A percentile compares a stretch with the other conserved stretches of the same genome.
phyloP scores from a whole-genome alignment of 92 coral and sea anemone genomes.

The Epizoanthus rinbou region DNA sequence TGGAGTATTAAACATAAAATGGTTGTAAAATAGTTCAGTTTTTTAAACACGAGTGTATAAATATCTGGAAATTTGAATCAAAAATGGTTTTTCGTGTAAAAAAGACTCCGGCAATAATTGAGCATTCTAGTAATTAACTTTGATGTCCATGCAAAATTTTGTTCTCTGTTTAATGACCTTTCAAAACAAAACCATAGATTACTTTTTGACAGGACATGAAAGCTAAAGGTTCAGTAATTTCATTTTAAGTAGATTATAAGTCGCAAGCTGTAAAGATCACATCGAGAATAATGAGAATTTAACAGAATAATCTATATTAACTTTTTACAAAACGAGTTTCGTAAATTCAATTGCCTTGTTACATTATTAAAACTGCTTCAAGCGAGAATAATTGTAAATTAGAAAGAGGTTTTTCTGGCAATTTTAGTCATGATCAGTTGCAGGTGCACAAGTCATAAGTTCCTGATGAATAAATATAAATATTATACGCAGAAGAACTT shows the following conservation, averaged over 20 bases:
- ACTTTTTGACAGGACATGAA: neutral
- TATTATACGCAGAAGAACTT: neutral
- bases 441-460: neutral
- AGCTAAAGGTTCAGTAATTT: neutral
- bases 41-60: no score
- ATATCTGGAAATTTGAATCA: no score
- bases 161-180: neutral
- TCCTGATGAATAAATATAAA: neutral
- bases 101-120: neutral
- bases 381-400: neutral
- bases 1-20: no score
- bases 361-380: conserved; percentile 9
- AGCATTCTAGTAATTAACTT: neutral
- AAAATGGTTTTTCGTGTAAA: neutral
- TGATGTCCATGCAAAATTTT: neutral
- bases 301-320: neutral
- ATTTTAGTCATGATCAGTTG: neutral
- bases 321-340: neutral
- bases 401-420: neutral
- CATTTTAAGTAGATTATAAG: neutral
- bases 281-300: neutral
- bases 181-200: neutral
- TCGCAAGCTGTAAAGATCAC: neutral
- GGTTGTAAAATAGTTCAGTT: no score
- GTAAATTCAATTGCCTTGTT: neutral